Conservation (phyloP, 2,797 vertebrate genomes). For the Gobionotothen gibberifrons region DNA sequence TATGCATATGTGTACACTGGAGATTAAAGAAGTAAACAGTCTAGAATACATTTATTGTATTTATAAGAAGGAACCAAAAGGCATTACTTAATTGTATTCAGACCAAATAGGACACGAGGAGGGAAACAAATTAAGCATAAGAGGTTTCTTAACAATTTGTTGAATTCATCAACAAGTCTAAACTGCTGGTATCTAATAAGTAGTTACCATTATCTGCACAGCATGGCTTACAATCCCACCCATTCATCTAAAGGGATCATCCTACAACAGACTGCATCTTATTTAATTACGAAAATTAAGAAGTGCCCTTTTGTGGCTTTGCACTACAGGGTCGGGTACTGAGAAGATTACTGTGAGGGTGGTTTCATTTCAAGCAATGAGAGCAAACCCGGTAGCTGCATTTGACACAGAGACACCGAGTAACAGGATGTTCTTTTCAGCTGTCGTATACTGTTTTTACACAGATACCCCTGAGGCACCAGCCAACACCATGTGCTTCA, state of each 20-base stretch:
- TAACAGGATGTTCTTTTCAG: conserved; percentile 57
- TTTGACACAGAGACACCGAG: conserved; percentile 35
- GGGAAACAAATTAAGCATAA: background rate
- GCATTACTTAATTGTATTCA: background rate
- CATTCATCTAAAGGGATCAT: conserved; percentile 41
- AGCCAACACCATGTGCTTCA: conserved; percentile 19
- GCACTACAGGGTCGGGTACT: conserved; percentile 40
- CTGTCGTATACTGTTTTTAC: conserved; percentile 45
- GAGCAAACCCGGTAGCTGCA: conserved; percentile 36
- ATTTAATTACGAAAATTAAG: conserved; percentile 73
- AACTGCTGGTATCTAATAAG: background rate
- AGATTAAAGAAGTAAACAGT: background rate
- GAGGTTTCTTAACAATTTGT: conserved; percentile 2
- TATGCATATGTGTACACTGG: background rate
- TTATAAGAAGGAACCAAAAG: background rate
- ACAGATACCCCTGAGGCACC: conserved; percentile 37
- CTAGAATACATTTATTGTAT: background rate
- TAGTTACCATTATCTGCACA: background rate
- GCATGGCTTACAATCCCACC: conserved; percentile 32
- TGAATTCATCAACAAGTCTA: background rate
- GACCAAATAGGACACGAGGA: background rate
- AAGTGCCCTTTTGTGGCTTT: conserved; percentile 53
- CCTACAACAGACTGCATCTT: conserved; percentile 45
- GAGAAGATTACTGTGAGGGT: conserved; percentile 64
- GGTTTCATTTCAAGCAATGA: conserved; percentile 37